Evolutionary conservation across 1,140 invertebrate genomes (phyloP), one percentile per base, ranked within the genome.

Genomic region (Anoplolepis gracilipes): DNA sequence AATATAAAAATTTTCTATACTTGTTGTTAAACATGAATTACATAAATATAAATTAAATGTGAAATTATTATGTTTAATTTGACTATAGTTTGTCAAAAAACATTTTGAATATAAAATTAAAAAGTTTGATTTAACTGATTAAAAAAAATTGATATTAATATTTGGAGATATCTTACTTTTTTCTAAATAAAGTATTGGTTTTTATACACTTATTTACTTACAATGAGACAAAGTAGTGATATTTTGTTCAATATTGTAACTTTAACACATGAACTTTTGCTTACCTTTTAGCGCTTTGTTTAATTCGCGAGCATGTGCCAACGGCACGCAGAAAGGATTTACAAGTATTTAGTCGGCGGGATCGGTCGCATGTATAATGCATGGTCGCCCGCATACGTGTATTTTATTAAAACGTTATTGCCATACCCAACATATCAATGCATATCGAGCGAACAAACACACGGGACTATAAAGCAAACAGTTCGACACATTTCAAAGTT

Each of bases 381-480:
- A 59, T n/a, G 28, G 16, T 22, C 16, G 25, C 39, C 25, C 64
- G 46, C 46, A 53, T 70, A 49, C 28, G 78, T 82, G 78, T 73
- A 82, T 82, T 82, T 73, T 82, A 82, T 82, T 82, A 72, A 82
- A 73, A 61, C 67, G 25, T 70, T 81, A 73, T 39, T 65, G 39
- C 61, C 25, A 11, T 36, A 77, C 19, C 25, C 16, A 16, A 22
- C 28, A 8, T 42, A 82, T 82, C 78, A 82, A 61, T 25, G 53
- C n/a, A 42, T 13, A 46, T 30, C 39, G 78, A 42, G 36, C 36
- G 67, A 61, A 39, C 22, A 82, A 82, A 82, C 55, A 81, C 78
- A 79, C 77, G 62, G 19, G 67, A 72, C 55, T 73, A 39, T 72
- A 82, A 59, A 82, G 53, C n/a, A 82, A 82, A 82, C 67, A 73